Conservation (phyloP, 2,888 invertebrate genomes). For the Andrena chrysosceles region DNA sequence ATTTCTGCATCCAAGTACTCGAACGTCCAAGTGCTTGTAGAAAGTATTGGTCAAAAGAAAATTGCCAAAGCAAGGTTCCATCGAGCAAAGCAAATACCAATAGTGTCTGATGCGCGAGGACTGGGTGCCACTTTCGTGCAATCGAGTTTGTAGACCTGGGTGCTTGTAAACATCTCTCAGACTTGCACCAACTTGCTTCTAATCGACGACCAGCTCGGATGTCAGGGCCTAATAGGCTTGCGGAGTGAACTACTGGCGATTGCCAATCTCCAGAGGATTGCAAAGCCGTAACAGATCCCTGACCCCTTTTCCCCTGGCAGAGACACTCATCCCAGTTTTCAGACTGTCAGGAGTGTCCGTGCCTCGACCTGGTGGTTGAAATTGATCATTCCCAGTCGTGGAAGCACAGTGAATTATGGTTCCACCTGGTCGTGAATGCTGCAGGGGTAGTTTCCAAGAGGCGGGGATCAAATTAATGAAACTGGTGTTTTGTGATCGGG, state of each 20-base stretch:
- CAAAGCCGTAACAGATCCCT: slow-evolving; percentile 6
- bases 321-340: not conserved
- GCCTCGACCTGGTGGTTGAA: slow-evolving; percentile 24
- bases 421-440: not conserved
- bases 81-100: not conserved
- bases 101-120: slow-evolving; percentile 7
- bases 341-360: slow-evolving; percentile 1
- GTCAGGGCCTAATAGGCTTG: slow-evolving; percentile 1
- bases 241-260: not conserved
- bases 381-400: not conserved
- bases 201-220: not conserved
- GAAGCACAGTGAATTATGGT: not conserved
- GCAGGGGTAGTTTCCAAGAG: not conserved
- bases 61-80: too few species aligned
- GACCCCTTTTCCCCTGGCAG: not conserved
- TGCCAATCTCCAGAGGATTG: not conserved
- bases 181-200: slow-evolving; percentile 8
- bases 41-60: too few species aligned
- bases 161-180: slow-evolving; percentile 2
- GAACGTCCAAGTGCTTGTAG: too few species aligned
- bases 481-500: not conserved
- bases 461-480: slow-evolving; percentile 11
- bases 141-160: slow-evolving; percentile 2
- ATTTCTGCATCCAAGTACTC: too few species aligned
- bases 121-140: not conserved